phyloP scores from a whole-genome alignment of 2,888 invertebrate species.

The Panorpa germanica region DNA sequence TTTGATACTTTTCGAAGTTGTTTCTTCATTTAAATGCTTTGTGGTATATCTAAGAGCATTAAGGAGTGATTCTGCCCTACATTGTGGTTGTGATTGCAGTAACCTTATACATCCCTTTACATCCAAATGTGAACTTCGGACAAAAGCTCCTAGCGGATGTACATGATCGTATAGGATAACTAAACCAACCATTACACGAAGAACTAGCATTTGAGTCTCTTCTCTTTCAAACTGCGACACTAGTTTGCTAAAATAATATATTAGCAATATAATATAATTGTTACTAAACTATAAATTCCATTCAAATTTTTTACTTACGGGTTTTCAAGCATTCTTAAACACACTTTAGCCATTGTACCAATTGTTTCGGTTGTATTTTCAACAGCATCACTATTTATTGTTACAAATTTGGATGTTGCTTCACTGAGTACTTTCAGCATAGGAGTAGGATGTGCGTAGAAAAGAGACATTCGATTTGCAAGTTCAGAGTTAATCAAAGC shows the following conservation, averaged over 20 bases:
- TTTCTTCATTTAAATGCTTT: constrained; percentile 79
- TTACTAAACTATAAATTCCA: constrained; percentile 8
- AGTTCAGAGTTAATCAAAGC: constrained; percentile 44
- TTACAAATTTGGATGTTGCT: constrained; percentile 74
- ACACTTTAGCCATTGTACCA: constrained; percentile 89
- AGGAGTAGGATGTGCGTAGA: constrained; percentile 86
- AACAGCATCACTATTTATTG: constrained; percentile 62
- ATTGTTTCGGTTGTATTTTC: constrained; percentile 88
- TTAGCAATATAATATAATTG: no score
- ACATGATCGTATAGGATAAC: constrained; percentile 91
- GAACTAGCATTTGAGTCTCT: constrained; percentile 74
- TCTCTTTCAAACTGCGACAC: constrained; percentile 70
- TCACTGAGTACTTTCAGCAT: constrained; percentile 81
- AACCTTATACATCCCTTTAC: constrained; percentile 83
- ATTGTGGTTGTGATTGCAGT: constrained; percentile 71
- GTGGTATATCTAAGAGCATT: constrained; percentile 87
- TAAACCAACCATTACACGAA: constrained; percentile 87
- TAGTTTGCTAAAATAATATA: constrained; percentile 58
- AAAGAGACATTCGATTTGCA: constrained; percentile 82
- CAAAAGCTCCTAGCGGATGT: constrained; percentile 83
- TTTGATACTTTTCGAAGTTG: constrained; percentile 78
- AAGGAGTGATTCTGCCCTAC: constrained; percentile 69
- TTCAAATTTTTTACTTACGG: constrained; percentile 40
- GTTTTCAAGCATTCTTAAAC: constrained; percentile 81
- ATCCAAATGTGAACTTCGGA: constrained; percentile 75